These are phyloP conservation scores for Heterotis niloticus DNA, from an alignment of 2,113 vertebrate species.

Conservation along the genomic window DNA sequence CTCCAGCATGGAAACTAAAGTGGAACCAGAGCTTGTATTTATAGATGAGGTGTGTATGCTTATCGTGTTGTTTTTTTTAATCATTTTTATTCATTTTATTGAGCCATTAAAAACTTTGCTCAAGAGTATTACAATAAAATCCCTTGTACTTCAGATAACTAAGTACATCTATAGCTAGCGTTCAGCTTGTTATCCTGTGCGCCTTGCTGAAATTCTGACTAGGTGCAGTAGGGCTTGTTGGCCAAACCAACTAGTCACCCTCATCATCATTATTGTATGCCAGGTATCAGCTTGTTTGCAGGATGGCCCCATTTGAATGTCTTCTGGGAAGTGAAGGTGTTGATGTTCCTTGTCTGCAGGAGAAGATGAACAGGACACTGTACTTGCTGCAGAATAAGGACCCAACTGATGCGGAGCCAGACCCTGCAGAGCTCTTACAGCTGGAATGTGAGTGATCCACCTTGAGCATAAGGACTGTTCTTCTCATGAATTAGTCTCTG, in stretches of 20 bases:
- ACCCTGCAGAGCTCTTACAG: slow-evolving; percentile 77
- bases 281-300: too few species aligned
- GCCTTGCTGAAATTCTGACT: too few species aligned
- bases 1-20: slow-evolving; percentile 64
- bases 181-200: too few species aligned
- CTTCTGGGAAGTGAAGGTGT: not conserved
- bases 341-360: slow-evolving; percentile 57
- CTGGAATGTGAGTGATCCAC: slow-evolving; percentile 76
- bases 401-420: slow-evolving; percentile 78
- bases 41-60: slow-evolving; percentile 83
- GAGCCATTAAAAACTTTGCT: not conserved
- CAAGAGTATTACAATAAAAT: not conserved
- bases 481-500: not conserved
- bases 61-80: not conserved
- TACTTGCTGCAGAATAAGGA: slow-evolving; percentile 87
- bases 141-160: not conserved
- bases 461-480: not conserved
- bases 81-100: not conserved
- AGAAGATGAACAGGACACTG: slow-evolving; percentile 86
- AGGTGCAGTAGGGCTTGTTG: not conserved
- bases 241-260: not conserved
- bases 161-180: too few species aligned
- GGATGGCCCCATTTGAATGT: too few species aligned
- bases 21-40: slow-evolving; percentile 81
- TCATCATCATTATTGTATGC: too few species aligned